phyloP scores from a whole-genome alignment of 2,797 vertebrate species.

The Aphelocoma californica region DNA sequence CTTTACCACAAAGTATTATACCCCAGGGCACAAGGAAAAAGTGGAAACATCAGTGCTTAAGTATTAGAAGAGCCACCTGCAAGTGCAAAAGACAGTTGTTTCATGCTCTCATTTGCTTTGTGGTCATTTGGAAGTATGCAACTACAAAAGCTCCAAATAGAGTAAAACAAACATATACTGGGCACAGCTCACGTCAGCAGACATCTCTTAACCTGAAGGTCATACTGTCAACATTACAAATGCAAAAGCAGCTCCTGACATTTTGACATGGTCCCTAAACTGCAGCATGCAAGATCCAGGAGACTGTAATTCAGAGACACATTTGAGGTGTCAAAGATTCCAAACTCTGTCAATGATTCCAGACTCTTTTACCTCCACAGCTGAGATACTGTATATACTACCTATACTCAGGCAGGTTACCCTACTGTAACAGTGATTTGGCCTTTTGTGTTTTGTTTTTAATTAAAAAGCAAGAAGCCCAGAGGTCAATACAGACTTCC shows the following conservation, averaged over 20 bases:
- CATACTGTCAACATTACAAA: neutral
- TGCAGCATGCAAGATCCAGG: neutral
- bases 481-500: neutral
- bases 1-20: neutral
- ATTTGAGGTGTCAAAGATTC: neutral
- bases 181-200: neutral
- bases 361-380: neutral
- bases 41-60: neutral
- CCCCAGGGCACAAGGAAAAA: neutral
- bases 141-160: neutral
- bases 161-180: neutral
- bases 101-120: neutral
- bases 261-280: neutral
- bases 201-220: constrained; percentile 30
- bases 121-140: neutral
- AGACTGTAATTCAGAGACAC: neutral
- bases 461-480: neutral
- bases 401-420: neutral
- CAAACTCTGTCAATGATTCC: neutral
- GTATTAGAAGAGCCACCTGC: neutral
- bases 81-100: neutral
- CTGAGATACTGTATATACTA: neutral
- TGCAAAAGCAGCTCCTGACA: constrained; percentile 10
- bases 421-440: no score
- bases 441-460: neutral